These are phyloP conservation scores for Mugil cephalus DNA, from an alignment of 2,113 vertebrate genomes.

Conservation along the genomic window DNA sequence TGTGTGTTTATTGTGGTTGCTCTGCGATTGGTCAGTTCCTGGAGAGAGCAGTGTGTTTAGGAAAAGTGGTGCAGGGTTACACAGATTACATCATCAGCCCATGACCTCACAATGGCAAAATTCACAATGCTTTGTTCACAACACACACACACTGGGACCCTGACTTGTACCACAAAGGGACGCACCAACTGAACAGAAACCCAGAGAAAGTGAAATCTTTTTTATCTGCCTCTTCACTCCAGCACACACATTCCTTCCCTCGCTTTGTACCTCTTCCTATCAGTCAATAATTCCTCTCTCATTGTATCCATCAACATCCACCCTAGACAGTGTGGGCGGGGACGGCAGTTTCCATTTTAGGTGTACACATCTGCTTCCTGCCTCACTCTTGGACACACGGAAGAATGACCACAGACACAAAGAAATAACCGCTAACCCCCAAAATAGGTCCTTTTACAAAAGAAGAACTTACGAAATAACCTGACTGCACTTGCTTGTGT, in stretches of 20 bases:
- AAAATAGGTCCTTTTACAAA: slow-evolving; percentile 29
- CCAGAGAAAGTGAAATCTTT: slow-evolving; percentile 18
- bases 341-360: slow-evolving; percentile 63
- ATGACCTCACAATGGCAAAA: slow-evolving; percentile 74
- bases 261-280: slow-evolving; percentile 51
- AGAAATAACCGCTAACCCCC: slow-evolving; percentile 18
- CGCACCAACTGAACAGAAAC: slow-evolving; percentile 51
- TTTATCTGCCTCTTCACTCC: slow-evolving; percentile 13
- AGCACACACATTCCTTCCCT: slow-evolving; percentile 21
- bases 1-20: slow-evolving; percentile 34
- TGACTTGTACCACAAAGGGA: slow-evolving; percentile 43
- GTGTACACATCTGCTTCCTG: slow-evolving; percentile 23
- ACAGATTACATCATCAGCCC: slow-evolving; percentile 79
- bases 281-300: slow-evolving; percentile 65
- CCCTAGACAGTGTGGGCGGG: slow-evolving; percentile 41
- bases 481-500: neutral
- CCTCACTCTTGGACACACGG: slow-evolving; percentile 6
- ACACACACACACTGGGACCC: slow-evolving; percentile 26
- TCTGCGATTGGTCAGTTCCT: slow-evolving; percentile 54
- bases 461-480: neutral
- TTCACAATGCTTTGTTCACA: slow-evolving; percentile 70
- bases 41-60: slow-evolving; percentile 67
- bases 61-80: slow-evolving; percentile 73
- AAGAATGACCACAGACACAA: slow-evolving; percentile 19
- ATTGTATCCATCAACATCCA: slow-evolving; percentile 64